Percentiles rank a stretch among this genome's conserved stretches.
Evolutionary conservation across 53 echinoderm and acorn worm genomes (phyloP).

Genomic region (Antedon mediterranea): DNA sequence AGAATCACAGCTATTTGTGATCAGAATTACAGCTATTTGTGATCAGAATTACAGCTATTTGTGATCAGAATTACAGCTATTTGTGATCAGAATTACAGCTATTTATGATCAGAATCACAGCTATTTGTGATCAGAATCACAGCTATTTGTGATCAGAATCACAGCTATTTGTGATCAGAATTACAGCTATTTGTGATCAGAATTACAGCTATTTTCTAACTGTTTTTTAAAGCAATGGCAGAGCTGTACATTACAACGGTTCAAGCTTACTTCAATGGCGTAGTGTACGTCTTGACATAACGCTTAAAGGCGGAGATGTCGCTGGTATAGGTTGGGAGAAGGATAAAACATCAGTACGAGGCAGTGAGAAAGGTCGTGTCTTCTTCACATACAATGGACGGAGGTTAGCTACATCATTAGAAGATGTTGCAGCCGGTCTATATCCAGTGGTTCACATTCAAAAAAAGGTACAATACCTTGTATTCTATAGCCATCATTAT

Average conservation of each 20-base stretch:
- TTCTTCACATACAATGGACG: constrained; percentile 70
- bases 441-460: constrained; percentile 70
- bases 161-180: too few relatives aligned
- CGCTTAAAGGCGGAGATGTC: constrained; percentile 48
- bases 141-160: too few relatives aligned
- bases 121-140: too few relatives aligned
- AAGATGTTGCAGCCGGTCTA: constrained; percentile 53
- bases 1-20: too few relatives aligned
- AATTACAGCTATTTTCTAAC: background rate
- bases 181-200: too few relatives aligned
- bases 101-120: too few relatives aligned
- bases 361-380: constrained; percentile 33
- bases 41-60: too few relatives aligned
- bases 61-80: too few relatives aligned
- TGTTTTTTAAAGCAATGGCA: constrained; percentile 34
- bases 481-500: too few relatives aligned
- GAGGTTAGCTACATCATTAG: constrained; percentile 40
- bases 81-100: too few relatives aligned
- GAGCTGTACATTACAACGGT: constrained; percentile 73
- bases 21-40: too few relatives aligned
- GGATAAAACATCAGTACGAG: constrained; percentile 32
- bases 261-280: constrained; percentile 80
- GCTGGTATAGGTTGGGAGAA: constrained; percentile 68
- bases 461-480: constrained; percentile 39
- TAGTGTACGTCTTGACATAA: constrained; percentile 61